These are phyloP conservation scores for Coelogynopora nodosa DNA, from an alignment of 2,888 invertebrate species.

Conservation along the genomic window DNA sequence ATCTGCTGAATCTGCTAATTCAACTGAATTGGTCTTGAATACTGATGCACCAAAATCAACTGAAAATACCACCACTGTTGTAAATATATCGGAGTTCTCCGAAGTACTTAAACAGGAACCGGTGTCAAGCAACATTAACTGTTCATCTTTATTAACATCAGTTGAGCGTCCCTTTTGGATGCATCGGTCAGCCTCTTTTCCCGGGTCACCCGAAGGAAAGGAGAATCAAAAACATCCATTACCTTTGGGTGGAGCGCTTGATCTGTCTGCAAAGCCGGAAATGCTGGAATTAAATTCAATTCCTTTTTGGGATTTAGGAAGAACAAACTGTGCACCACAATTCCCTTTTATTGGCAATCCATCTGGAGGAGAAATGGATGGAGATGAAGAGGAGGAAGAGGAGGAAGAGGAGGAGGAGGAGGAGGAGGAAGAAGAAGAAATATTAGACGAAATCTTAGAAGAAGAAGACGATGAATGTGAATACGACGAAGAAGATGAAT, in stretches of 20 bases:
- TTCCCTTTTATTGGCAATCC: neutral
- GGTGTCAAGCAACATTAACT: neutral
- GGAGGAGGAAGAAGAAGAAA: conserved; percentile 14
- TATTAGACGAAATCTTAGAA: conserved; percentile 16
- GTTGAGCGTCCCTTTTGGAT: neutral
- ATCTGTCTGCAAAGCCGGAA: neutral
- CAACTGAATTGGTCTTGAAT: neutral
- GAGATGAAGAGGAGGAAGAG: neutral
- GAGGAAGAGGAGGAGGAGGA: neutral
- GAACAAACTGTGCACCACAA: neutral
- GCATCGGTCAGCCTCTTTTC: neutral
- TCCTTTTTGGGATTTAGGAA: neutral
- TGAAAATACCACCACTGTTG: neutral
- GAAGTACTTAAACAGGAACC: neutral
- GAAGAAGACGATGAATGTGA: conserved; percentile 26
- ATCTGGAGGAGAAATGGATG: neutral
- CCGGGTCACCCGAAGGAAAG: neutral
- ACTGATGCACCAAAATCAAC: neutral
- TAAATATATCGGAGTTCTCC: neutral
- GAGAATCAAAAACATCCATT: neutral
- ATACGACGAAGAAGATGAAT: conserved; percentile 22
- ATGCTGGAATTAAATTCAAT: neutral
- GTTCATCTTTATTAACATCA: neutral
- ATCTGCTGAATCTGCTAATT: neutral
- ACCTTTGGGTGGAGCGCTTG: neutral